Base-by-base conservation (phyloP, 1,140 invertebrate genomes). In the Heliconius congener region DNA sequence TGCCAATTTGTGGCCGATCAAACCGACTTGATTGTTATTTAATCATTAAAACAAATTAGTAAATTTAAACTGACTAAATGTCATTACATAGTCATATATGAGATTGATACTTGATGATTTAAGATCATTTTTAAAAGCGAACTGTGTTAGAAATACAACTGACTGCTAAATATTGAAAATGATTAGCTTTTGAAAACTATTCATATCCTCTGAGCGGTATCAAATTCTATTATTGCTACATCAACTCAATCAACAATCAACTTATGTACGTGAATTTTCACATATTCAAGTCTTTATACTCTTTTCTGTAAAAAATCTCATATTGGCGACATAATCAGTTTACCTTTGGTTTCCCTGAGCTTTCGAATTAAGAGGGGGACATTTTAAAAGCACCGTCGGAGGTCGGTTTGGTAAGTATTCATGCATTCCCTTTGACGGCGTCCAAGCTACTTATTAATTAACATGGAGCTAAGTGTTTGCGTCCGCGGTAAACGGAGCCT, bases 401-500 rank as follows among this genome's bases (percentile, higher is more conserved):
- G 91, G 88, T 92, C 85, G 90, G 88, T 90, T 91, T 86, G 84
- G 87, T 83, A 93, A 93, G 92, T 94, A 93, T 92, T 94, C 92
- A 93, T 91, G 91, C 92, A 94, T 94, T 94, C 93, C 88, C 93
- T 94, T 94, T 94, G 93, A 94, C 91, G 88, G 83, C 87, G 88
- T 86, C 88, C 87, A 87, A 89, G 91, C 91, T 93, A 92, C 91
- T 94, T 93, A 93, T 86, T 93, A 93, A 93, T 93, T 94, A 93
- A 94, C 88, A 89, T 88, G 87, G 87, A 90, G 89, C 90, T 94
- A 94, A 94, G 92, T 94, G 93, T 94, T 94, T 94, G 93, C 90
- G 93, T 93, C 91, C 93, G 87, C 92, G 88, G 87, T 94, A 94
- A 94, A 93, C 93, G 92, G 86, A 73, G 89, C 93, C 92, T 94